These are phyloP conservation scores for Paratrypauchen microcephalus DNA, from an alignment of 2,797 vertebrate species.

Conservation along the genomic window DNA sequence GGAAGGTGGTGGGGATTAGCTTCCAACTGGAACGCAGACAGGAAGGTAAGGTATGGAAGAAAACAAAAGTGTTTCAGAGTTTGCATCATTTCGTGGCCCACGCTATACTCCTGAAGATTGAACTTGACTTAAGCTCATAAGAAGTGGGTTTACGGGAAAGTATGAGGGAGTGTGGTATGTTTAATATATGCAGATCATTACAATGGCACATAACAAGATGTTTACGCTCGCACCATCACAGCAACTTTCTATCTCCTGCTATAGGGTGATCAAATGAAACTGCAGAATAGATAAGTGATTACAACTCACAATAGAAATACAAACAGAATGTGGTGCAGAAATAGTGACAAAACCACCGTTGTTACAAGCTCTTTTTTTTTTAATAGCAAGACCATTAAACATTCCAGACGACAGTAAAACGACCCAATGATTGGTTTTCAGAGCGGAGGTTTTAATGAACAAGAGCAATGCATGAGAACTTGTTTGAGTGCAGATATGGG, in stretches of 20 bases:
- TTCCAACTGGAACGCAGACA: slow-evolving; percentile 51
- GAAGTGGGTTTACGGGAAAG: not conserved
- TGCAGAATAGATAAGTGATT: not conserved
- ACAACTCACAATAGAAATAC: not conserved
- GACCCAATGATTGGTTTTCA: too few species aligned
- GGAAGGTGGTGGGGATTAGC: slow-evolving; percentile 66
- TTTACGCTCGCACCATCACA: not conserved
- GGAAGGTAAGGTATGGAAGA: slow-evolving; percentile 47
- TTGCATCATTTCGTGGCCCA: slow-evolving; percentile 38
- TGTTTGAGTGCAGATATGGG: too few species aligned
- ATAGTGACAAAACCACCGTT: not conserved
- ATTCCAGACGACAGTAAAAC: too few species aligned
- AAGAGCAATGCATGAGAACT: too few species aligned
- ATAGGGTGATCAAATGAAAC: not conserved
- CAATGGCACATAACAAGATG: not conserved
- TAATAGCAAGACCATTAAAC: too few species aligned
- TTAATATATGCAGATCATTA: not conserved
- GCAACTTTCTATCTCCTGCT: not conserved
- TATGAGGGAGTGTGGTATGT: not conserved
- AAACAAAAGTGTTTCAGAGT: slow-evolving; percentile 62
- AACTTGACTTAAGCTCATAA: slow-evolving; percentile 28
- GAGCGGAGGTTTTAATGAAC: too few species aligned
- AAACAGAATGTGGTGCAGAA: not conserved
- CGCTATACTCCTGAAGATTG: slow-evolving; percentile 40
- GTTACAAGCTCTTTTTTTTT: too few species aligned